Base-by-base conservation (phyloP, 2,113 vertebrate species). In the Phylloscopus whistleri region DNA sequence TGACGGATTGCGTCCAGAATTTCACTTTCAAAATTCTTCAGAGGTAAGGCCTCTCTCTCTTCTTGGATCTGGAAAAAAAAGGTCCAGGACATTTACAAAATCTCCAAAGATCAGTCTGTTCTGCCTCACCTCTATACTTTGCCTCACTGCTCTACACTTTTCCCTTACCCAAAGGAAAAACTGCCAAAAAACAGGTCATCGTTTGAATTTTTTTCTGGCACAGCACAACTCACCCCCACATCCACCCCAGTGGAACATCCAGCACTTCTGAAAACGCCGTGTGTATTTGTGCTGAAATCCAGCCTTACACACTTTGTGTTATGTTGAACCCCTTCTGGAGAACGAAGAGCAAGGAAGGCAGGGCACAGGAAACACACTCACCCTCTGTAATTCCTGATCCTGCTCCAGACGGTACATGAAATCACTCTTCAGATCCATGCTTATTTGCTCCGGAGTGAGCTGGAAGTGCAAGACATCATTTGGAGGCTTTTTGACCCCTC, bases 361-460 rank as follows among this genome's bases (percentile, higher is more conserved):
- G 8, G 11, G 52, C 6, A 30, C 63, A 67, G 67, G 49, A 62
- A 52, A 53, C 7, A 35, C 13, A 77, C 97, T 88, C 79, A 99
- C 99, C 94, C 97, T 98, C 87, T 99, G 98, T 27, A 99, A 97
- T 67, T 97, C 97, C 17, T 96, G 87, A 44, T 99, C 99, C 5
- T 99, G 97, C 28, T 99, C 97, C 95, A 99, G 74, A 37, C 98
- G 99, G 89, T 98, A 98, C 95, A 97, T 87, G 84, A 99, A 97
- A 86, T 99, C 99, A 37, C 93, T 95, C 66, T 98, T 98, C 77
- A 99, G 97, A 66, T 99, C 99, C n/a, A 76, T 27, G 76, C 98
- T 99, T 97, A 99, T 99, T 96, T 99, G 98, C 95, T 99, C 99
- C 21, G 99, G 98, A 11, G 98, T 98, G 77, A 99, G 99, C 99